phyloP scores from a whole-genome alignment of 2,888 invertebrate genomes.

The Trichacis sp. region DNA sequence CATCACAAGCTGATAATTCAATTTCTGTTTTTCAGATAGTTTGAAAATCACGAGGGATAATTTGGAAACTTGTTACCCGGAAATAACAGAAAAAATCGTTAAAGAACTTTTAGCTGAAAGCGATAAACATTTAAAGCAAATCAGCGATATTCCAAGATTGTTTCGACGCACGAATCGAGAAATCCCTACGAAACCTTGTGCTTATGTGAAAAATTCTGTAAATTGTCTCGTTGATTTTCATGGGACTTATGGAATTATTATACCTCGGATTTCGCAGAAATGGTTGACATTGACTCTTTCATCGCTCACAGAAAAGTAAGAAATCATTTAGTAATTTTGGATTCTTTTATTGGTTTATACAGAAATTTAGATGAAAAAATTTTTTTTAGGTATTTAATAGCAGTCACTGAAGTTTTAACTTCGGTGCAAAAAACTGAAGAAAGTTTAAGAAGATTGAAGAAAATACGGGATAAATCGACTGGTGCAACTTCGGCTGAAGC shows the following conservation, averaged over 20 bases:
- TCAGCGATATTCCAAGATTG: slow-evolving; percentile 92
- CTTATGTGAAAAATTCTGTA: slow-evolving; percentile 80
- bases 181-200: slow-evolving; percentile 83
- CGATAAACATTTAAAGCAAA: slow-evolving; percentile 79
- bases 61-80: slow-evolving; percentile 51
- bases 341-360: no score
- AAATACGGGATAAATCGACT: slow-evolving; percentile 77
- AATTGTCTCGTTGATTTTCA: slow-evolving; percentile 75
- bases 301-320: slow-evolving; percentile 71
- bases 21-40: slow-evolving; percentile 44
- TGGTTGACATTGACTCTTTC: slow-evolving; percentile 69
- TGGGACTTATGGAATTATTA: slow-evolving; percentile 68
- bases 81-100: slow-evolving; percentile 65
- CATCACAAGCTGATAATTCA: background rate
- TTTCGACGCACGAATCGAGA: slow-evolving; percentile 93
- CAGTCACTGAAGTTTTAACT: slow-evolving; percentile 88
- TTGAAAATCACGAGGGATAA: slow-evolving; percentile 46
- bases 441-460: slow-evolving; percentile 89
- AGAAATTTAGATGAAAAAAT: no score
- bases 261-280: slow-evolving; percentile 62
- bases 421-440: slow-evolving; percentile 97
- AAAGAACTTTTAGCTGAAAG: slow-evolving; percentile 69
- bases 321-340: no score
- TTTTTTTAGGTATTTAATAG: slow-evolving; percentile 78
- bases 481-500: slow-evolving; percentile 69